phyloP scores from a whole-genome alignment of 2,888 invertebrate species.

The Chrysina gloriosa region DNA sequence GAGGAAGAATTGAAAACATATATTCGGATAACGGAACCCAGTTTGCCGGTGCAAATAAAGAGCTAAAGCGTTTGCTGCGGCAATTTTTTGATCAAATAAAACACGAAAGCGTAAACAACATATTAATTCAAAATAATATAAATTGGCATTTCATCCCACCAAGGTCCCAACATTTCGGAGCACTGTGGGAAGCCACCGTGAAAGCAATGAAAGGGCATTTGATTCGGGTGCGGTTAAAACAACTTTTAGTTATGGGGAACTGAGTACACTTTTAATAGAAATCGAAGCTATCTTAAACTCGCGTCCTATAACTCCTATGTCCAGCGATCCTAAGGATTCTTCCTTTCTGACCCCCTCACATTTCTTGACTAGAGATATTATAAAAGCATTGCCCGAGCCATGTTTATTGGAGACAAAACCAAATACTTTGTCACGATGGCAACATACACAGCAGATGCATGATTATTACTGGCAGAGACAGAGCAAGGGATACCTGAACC shows the following conservation, averaged over 20 bases:
- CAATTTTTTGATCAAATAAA: too few relatives aligned
- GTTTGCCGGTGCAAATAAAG: constrained; percentile 54
- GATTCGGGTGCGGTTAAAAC: constrained; percentile 44
- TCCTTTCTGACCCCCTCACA: constrained; percentile 45
- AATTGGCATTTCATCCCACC: constrained; percentile 55
- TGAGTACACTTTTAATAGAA: constrained; percentile 50
- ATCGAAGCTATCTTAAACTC: constrained; percentile 55
- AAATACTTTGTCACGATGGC: constrained; percentile 45
- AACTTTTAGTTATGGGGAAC: constrained; percentile 52
- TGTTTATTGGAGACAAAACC: constrained; percentile 34
- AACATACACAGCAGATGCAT: constrained; percentile 43
- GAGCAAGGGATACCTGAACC: constrained; percentile 34
- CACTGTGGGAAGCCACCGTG: constrained; percentile 54
- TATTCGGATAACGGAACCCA: constrained; percentile 56
- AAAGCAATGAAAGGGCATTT: constrained; percentile 53
- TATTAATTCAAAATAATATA: constrained; percentile 1
- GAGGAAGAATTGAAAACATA: constrained; percentile 51
- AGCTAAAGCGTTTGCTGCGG: too few relatives aligned
- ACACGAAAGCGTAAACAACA: neutral
- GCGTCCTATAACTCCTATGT: constrained; percentile 50
- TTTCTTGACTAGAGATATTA: constrained; percentile 48
- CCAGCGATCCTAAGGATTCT: constrained; percentile 49
- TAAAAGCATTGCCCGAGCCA: constrained; percentile 46
- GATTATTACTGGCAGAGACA: constrained; percentile 47
- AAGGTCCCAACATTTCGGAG: constrained; percentile 50